phyloP scores from a whole-genome alignment of 2,113 vertebrate species.

The Hydrolagus affinis region DNA sequence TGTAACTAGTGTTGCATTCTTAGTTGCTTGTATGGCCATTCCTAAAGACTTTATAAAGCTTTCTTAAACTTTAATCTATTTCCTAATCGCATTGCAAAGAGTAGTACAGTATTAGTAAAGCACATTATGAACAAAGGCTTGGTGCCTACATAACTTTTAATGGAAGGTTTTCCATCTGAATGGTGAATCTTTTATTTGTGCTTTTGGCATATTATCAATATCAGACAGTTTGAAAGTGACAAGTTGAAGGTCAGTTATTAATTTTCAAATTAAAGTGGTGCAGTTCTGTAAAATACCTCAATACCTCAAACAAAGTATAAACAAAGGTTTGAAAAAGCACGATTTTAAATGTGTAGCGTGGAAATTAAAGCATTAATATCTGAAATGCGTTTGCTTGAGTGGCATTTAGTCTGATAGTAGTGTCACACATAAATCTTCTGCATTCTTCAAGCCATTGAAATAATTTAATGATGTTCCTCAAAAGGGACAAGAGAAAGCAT shows the following conservation, averaged over 20 bases:
- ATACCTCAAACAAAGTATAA: not conserved
- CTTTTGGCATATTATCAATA: not conserved
- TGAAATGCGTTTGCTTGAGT: not conserved
- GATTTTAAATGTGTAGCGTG: not conserved
- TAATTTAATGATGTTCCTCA: constrained; percentile 9
- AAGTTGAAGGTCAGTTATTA: constrained; percentile 10
- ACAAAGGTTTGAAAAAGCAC: not conserved
- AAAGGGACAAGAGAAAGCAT: not conserved
- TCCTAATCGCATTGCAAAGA: not conserved
- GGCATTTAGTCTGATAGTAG: not conserved
- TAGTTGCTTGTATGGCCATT: too few species aligned
- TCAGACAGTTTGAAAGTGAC: not conserved
- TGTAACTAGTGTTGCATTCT: too few species aligned
- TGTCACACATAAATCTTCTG: not conserved
- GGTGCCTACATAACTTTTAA: not conserved
- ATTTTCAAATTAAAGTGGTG: constrained; percentile 1
- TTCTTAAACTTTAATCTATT: not conserved
- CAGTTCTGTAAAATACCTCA: constrained; percentile 12
- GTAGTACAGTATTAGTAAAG: too few species aligned
- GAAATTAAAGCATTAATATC: constrained; percentile 20
- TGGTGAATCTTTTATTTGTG: not conserved
- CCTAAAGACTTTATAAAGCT: not conserved
- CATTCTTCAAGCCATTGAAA: not conserved
- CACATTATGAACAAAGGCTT: not conserved
- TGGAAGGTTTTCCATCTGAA: not conserved